phyloP scores from a whole-genome alignment of 2,797 vertebrate species.

The Enteromius unitaeniatus region DNA sequence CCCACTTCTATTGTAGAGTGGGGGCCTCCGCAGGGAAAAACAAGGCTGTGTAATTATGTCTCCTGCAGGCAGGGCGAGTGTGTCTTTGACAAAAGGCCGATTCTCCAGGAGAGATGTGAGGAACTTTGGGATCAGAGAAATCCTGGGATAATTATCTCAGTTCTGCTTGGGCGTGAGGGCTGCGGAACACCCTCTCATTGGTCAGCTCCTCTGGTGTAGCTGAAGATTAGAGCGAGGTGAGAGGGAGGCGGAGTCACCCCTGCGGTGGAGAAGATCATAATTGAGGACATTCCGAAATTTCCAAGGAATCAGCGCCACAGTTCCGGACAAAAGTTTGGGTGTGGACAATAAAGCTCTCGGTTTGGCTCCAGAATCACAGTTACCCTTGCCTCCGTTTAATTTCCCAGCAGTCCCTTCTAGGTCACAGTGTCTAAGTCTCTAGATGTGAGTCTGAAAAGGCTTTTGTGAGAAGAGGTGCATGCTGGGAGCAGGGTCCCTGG shows the following conservation, averaged over 20 bases:
- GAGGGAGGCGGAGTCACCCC: slow-evolving; percentile 74
- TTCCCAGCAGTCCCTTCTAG: slow-evolving; percentile 73
- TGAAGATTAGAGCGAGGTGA: slow-evolving; percentile 79
- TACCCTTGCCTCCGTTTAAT: slow-evolving; percentile 37
- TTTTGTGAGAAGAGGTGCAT: slow-evolving; percentile 68
- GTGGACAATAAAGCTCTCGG: slow-evolving; percentile 38
- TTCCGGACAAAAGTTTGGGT: slow-evolving; percentile 36
- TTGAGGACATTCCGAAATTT: slow-evolving; percentile 38
- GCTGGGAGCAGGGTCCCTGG: slow-evolving; percentile 68
- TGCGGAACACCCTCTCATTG: slow-evolving; percentile 75
- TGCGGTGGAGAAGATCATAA: slow-evolving; percentile 49
- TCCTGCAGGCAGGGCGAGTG: slow-evolving; percentile 69
- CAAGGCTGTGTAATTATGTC: slow-evolving; percentile 55
- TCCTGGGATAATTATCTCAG: slow-evolving; percentile 78
- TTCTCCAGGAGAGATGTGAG: slow-evolving; percentile 69
- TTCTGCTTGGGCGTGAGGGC: slow-evolving; percentile 71
- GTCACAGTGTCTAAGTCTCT: slow-evolving; percentile 74
- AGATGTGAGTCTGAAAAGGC: slow-evolving; percentile 81
- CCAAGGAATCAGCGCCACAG: slow-evolving; percentile 6
- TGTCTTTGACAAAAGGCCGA: slow-evolving; percentile 65
- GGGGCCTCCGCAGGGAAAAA: slow-evolving; percentile 50
- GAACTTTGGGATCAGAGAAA: slow-evolving; percentile 67
- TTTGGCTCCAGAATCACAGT: slow-evolving; percentile 39
- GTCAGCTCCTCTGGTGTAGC: slow-evolving; percentile 72
- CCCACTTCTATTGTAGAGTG: slow-evolving; percentile 49